Evolutionary conservation across 1,140 invertebrate species (phyloP), one percentile per base, ranked within the genome.

Genomic region (Microplitis demolitor): DNA sequence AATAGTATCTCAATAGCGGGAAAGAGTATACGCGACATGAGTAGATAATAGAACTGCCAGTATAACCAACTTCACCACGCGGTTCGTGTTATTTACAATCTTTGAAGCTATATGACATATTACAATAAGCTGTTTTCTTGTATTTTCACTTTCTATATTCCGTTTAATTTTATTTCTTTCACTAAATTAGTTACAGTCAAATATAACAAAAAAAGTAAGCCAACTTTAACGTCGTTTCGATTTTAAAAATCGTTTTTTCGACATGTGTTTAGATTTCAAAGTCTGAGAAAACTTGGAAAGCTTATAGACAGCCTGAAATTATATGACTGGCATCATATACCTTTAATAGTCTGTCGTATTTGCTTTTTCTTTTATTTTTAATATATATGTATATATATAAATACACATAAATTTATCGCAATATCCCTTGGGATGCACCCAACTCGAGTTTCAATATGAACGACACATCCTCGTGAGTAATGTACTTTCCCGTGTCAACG

Each of bases 61-160:
- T 62, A 60, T 50, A 13, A 53, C 58, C 50, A 50, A 62, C 61
- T 69, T 37, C 67, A 39, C 5, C 16, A n/a, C 45, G 37, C 16
- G 54, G 78, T 68, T 74, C 80, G 76, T 82, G 82, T 82, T 82
- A 82, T 82, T 82, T 82, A 82, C 78, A 78, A 72, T 69, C 37
- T 54, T 69, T 79, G 68, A 67, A 13, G 35, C 63, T 63, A 67
- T 74, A 71, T 51, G 74, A 70, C 75, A 75, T 63, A 70, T 71
- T 50, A 75, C 79, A 74, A 79, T 80, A 80, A 79, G 71, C 76
- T 62, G 66, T 37, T 24, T 51, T n/a, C 16, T n/a, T 31, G 51
- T 69, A 34, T 8, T 50, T 37, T 24, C 31, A 16, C 37, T 37
- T 51, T 64, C 53, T 11, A 16, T 62, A 14, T n/a, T 34, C 16